Evolutionary conservation across 2,888 invertebrate species (phyloP).

Genomic region (Drosophila mayaguana): DNA sequence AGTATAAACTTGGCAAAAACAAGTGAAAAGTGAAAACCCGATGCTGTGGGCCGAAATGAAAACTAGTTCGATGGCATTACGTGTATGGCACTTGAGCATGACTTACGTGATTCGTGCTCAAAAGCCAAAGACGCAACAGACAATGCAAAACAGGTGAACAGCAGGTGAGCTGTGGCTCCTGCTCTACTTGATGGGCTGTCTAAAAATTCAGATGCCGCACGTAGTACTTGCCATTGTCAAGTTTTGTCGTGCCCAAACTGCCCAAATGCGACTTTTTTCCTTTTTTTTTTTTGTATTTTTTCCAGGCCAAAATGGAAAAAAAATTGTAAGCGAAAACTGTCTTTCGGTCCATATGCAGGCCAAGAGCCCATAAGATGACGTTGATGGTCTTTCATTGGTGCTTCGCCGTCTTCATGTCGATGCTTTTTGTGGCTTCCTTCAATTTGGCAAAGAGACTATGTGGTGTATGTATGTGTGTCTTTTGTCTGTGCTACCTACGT

Average conservation of each 20-base stretch:
- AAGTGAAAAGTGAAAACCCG: conserved; percentile 40
- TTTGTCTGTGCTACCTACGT: conserved; percentile 35
- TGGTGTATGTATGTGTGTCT: conserved; percentile 17
- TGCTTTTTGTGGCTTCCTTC: conserved; percentile 44
- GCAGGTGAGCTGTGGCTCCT: conserved; percentile 13
- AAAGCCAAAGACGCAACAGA: conserved; percentile 45
- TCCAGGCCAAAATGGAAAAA: conserved; percentile 26
- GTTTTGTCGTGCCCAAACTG: conserved; percentile 52
- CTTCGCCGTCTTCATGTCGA: conserved; percentile 51
- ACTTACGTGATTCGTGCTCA: conserved; percentile 72
- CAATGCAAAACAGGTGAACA: conserved; percentile 45
- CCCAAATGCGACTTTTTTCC: conserved; percentile 33
- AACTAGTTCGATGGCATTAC: conserved; percentile 72
- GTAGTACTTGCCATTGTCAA: conserved; percentile 50
- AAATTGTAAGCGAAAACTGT: neutral
- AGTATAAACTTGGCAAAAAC: conserved; percentile 32
- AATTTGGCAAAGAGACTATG: conserved; percentile 33
- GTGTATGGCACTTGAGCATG: conserved; percentile 65
- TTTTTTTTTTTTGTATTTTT: conserved; percentile 19
- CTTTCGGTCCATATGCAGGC: conserved; percentile 25
- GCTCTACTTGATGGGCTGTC: conserved; percentile 26
- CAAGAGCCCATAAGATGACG: conserved; percentile 57
- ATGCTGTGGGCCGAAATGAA: conserved; percentile 25
- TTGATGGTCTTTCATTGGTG: conserved; percentile 70
- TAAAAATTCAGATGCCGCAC: conserved; percentile 28